These are phyloP conservation scores for Incurvaria masculella DNA, from an alignment of 2,888 invertebrate genomes.

Conservation along the genomic window DNA sequence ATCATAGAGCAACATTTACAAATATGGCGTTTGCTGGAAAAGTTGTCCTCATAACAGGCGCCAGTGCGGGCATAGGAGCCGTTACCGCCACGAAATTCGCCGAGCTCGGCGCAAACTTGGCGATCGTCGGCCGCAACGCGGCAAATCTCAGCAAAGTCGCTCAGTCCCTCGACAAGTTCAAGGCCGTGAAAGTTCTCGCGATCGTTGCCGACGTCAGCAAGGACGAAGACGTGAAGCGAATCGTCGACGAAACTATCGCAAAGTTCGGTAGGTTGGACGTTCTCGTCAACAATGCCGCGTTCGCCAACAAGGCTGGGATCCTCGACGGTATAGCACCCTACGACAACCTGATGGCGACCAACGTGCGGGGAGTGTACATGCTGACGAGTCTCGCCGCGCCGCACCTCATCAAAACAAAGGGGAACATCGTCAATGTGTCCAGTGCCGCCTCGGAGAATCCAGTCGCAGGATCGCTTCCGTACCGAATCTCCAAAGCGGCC, in stretches of 20 bases:
- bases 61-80: background rate
- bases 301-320: constrained; percentile 6
- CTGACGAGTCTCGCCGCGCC: constrained; percentile 75
- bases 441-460: constrained; percentile 77
- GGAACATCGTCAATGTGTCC: constrained; percentile 81
- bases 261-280: constrained; percentile 7
- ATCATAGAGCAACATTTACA: too few species aligned
- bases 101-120: background rate
- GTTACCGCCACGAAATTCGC: background rate
- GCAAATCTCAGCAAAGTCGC: constrained; percentile 2
- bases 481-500: constrained; percentile 80
- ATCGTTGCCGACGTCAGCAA: constrained; percentile 4
- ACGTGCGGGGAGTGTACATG: constrained; percentile 65
- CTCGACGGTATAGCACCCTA: constrained; percentile 58
- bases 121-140: background rate
- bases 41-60: background rate
- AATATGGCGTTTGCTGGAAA: background rate
- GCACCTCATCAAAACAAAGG: constrained; percentile 66
- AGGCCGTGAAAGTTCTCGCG: background rate
- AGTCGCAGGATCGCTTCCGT: constrained; percentile 73
- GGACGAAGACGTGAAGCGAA: constrained; percentile 4
- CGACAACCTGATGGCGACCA: constrained; percentile 73
- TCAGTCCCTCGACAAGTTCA: background rate
- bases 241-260: constrained; percentile 6
- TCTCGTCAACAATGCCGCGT: constrained; percentile 11